phyloP scores from a whole-genome alignment of 2,888 invertebrate genomes.

The Rhabditophanes sp. region DNA sequence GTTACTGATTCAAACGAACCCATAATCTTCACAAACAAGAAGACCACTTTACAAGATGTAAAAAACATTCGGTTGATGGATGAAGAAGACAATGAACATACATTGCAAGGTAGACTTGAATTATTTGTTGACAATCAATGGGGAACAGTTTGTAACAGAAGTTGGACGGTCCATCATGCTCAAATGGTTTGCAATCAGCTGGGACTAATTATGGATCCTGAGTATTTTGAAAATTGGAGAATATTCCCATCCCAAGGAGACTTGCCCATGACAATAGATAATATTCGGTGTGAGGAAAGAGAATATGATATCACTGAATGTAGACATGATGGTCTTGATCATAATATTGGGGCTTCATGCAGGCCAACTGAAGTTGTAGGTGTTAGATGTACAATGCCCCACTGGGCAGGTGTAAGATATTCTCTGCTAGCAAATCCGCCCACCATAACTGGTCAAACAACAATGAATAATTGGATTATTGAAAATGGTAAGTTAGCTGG shows the following conservation, averaged over 20 bases:
- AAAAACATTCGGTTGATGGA: constrained; percentile 33
- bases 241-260: constrained; percentile 30
- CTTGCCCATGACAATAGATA: constrained; percentile 51
- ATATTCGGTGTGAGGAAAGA: constrained; percentile 73
- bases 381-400: constrained; percentile 56
- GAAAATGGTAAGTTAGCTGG: no score
- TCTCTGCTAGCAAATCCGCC: constrained; percentile 63
- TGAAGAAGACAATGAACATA: constrained; percentile 32
- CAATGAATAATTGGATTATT: constrained; percentile 69
- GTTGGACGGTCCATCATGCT: constrained; percentile 78
- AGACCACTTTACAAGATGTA: constrained; percentile 18
- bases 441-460: constrained; percentile 52
- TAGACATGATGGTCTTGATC: constrained; percentile 53
- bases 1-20: constrained; percentile 14
- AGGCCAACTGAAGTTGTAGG: constrained; percentile 46
- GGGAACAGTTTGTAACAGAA: constrained; percentile 93
- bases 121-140: constrained; percentile 62
- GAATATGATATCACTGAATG: constrained; percentile 65
- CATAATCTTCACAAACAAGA: constrained; percentile 30
- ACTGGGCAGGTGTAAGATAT: constrained; percentile 82
- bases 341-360: constrained; percentile 51
- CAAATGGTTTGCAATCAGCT: constrained; percentile 81
- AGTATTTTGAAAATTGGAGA: constrained; percentile 55
- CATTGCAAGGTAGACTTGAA: constrained; percentile 61
- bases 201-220: constrained; percentile 74